phyloP scores from a whole-genome alignment of 2,113 vertebrate species.

The Macquaria australasica region DNA sequence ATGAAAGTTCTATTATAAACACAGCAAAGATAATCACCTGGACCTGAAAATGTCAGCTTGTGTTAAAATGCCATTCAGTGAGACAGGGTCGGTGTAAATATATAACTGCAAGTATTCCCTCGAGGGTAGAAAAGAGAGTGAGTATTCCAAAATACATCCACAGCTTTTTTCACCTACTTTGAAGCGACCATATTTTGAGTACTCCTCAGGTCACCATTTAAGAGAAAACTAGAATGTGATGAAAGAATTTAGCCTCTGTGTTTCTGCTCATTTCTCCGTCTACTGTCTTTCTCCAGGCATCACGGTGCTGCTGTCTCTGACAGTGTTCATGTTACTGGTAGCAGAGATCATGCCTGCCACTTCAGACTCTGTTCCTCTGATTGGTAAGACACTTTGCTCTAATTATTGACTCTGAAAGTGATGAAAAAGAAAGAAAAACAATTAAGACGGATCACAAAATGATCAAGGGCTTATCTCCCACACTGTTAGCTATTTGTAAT shows the following conservation, averaged over 20 bases:
- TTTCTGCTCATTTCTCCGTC: constrained; percentile 19
- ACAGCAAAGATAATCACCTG: constrained; percentile 40
- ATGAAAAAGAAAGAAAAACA: constrained; percentile 2
- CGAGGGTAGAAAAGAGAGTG: neutral
- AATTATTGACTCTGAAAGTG: constrained; percentile 6
- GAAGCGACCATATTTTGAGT: constrained; percentile 33
- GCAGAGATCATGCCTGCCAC: constrained; percentile 96
- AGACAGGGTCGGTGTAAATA: constrained; percentile 48
- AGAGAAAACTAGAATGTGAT: constrained; percentile 15
- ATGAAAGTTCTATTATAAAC: constrained; percentile 35
- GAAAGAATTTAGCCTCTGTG: constrained; percentile 17
- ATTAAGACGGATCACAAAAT: neutral
- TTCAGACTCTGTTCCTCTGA: constrained; percentile 93
- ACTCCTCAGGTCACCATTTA: constrained; percentile 18
- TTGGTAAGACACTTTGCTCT: constrained; percentile 82
- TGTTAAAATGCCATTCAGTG: constrained; percentile 45
- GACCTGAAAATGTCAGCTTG: constrained; percentile 54
- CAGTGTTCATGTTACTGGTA: constrained; percentile 93
- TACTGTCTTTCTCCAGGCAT: constrained; percentile 83
- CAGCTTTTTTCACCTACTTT: constrained; percentile 4
- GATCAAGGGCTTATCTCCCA: neutral
- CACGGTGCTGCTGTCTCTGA: constrained; percentile 93
- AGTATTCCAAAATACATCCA: constrained; percentile 40
- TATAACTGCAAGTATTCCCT: constrained; percentile 5
- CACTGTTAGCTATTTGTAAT: neutral